phyloP scores from a whole-genome alignment of 2,113 vertebrate species.

The Rhadina sibilatrix region DNA sequence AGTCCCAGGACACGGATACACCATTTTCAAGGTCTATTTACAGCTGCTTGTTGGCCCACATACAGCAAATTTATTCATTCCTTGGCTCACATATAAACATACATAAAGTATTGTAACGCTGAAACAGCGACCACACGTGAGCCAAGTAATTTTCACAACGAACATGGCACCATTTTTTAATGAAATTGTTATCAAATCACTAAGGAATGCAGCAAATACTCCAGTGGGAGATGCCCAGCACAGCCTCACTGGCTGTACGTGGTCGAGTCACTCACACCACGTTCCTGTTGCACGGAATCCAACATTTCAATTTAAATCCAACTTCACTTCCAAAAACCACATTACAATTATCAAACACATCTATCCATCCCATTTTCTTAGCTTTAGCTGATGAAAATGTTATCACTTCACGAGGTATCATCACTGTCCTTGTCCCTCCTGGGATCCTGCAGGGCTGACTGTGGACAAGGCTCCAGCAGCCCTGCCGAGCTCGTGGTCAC shows the following conservation, averaged over 20 bases:
- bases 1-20: background rate
- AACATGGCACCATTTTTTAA: background rate
- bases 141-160: background rate
- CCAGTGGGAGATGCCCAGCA: background rate
- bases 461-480: rapidly evolving
- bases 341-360: background rate
- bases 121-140: background rate
- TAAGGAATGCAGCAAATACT: background rate
- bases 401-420: background rate
- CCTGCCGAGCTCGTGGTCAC: rapidly evolving
- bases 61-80: background rate
- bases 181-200: background rate
- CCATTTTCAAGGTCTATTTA: background rate
- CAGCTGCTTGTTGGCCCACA: background rate
- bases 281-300: background rate
- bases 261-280: background rate
- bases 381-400: background rate
- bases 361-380: background rate
- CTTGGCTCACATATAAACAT: background rate
- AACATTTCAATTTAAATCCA: background rate
- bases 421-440: background rate
- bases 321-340: background rate
- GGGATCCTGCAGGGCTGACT: background rate
- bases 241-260: background rate
- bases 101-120: background rate